These are phyloP conservation scores for Bactericera cockerelli DNA, from an alignment of 1,140 invertebrate species.

Conservation along the genomic window DNA sequence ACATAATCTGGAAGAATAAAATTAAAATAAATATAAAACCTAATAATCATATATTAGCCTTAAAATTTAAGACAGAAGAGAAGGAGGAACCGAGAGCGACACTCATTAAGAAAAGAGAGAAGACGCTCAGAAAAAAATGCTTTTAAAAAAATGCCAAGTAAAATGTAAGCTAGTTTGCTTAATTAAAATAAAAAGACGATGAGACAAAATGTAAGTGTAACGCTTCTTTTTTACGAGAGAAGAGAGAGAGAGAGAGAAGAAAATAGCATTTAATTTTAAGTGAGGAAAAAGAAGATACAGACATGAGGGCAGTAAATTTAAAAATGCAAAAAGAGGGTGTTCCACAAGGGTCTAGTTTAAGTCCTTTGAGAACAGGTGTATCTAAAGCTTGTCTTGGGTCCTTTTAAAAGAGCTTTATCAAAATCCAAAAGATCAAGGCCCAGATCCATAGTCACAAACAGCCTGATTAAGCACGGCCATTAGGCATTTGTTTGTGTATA, in stretches of 20 bases:
- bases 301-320: neutral
- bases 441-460: too few relatives aligned
- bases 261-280: conserved; percentile 4
- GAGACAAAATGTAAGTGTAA: neutral
- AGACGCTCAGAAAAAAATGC: conserved; percentile 6
- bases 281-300: neutral
- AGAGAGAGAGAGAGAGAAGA: neutral
- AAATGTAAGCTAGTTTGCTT: conserved; percentile 7
- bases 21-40: conserved; percentile 9
- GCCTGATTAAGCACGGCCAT: too few relatives aligned
- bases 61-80: neutral
- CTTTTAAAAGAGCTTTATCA: too few relatives aligned
- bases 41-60: conserved; percentile 8
- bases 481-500: too few relatives aligned
- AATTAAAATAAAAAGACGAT: conserved; percentile 4
- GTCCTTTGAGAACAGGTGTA: too few relatives aligned
- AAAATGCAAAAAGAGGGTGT: neutral
- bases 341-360: too few relatives aligned
- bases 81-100: neutral
- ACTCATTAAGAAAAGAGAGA: conserved; percentile 7
- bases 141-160: conserved; percentile 8
- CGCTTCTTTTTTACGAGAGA: neutral
- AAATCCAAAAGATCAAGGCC: too few relatives aligned
- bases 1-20: conserved; percentile 6
- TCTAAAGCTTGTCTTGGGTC: too few relatives aligned